These are phyloP conservation scores for Platyscapa corneri DNA, from an alignment of 1,140 invertebrate species.

Conservation along the genomic window DNA sequence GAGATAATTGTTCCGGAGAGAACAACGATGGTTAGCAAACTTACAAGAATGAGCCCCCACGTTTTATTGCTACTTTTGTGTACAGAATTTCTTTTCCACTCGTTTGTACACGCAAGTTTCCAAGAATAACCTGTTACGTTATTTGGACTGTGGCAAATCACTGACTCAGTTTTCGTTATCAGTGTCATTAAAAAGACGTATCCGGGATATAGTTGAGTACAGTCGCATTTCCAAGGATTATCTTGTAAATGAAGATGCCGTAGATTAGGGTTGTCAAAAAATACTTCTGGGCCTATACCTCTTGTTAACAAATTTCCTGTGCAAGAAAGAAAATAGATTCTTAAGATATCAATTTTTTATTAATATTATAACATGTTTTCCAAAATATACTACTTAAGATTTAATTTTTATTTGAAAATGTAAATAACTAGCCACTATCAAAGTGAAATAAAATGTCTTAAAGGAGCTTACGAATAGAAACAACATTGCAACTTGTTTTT, in stretches of 20 bases:
- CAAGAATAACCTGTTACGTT: slow-evolving; percentile 78
- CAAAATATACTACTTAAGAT: no score
- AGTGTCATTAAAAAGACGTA: slow-evolving; percentile 77
- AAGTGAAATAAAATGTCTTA: no score
- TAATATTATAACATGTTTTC: no score
- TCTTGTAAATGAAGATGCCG: slow-evolving; percentile 77
- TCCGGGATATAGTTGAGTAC: slow-evolving; percentile 76
- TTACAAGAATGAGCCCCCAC: slow-evolving; percentile 76
- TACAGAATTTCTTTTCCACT: slow-evolving; percentile 72
- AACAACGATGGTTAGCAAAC: slow-evolving; percentile 70
- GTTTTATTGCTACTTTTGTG: slow-evolving; percentile 71
- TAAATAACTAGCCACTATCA: no score
- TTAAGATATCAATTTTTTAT: background rate
- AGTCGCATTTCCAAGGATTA: slow-evolving; percentile 85
- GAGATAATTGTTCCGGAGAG: slow-evolving; percentile 72
- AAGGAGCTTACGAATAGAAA: no score
- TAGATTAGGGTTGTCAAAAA: slow-evolving; percentile 77
- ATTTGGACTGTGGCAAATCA: slow-evolving; percentile 78
- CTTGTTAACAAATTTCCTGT: slow-evolving; percentile 80
- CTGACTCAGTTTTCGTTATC: slow-evolving; percentile 74
- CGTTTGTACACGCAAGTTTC: slow-evolving; percentile 78
- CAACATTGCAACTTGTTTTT: no score
- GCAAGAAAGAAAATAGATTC: slow-evolving; percentile 23
- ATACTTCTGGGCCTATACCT: slow-evolving; percentile 76
- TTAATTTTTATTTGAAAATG: no score